phyloP scores from a whole-genome alignment of 2,888 invertebrate genomes.

The Melipona beecheii region DNA sequence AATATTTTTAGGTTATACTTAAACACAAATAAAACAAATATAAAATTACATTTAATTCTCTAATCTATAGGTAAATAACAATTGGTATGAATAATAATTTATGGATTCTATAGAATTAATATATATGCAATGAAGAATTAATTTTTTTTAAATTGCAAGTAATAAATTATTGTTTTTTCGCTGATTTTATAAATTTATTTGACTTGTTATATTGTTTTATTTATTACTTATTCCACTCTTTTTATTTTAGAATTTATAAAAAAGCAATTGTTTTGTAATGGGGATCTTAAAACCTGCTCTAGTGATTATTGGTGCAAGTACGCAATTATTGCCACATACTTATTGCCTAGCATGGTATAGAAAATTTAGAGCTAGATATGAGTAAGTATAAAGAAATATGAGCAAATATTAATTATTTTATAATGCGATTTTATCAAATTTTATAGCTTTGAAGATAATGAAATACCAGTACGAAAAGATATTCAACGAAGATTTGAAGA shows the following conservation, averaged over 20 bases:
- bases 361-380: constrained; percentile 88
- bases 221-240: neutral
- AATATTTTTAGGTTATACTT: constrained; percentile 27
- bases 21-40: neutral
- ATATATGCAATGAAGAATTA: no score
- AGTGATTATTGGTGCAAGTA: neutral
- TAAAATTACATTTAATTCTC: neutral
- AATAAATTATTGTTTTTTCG: neutral
- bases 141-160: no score
- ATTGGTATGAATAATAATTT: no score
- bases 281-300: neutral
- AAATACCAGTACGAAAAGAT: constrained; percentile 14
- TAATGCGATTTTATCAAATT: constrained; percentile 5
- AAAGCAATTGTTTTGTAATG: neutral
- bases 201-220: neutral
- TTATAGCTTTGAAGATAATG: constrained; percentile 10
- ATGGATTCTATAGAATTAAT: no score
- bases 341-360: constrained; percentile 87
- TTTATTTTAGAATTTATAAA: constrained; percentile 15
- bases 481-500: constrained; percentile 85
- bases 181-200: neutral
- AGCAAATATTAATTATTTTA: neutral
- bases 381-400: constrained; percentile 83
- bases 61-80: neutral
- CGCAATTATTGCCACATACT: constrained; percentile 85